A percentile compares a stretch with the other conserved stretches of the same genome.
These are phyloP conservation scores for Gasterosteus aculeatus DNA, from an alignment of 2,113 vertebrate species.

Conservation along the genomic window DNA sequence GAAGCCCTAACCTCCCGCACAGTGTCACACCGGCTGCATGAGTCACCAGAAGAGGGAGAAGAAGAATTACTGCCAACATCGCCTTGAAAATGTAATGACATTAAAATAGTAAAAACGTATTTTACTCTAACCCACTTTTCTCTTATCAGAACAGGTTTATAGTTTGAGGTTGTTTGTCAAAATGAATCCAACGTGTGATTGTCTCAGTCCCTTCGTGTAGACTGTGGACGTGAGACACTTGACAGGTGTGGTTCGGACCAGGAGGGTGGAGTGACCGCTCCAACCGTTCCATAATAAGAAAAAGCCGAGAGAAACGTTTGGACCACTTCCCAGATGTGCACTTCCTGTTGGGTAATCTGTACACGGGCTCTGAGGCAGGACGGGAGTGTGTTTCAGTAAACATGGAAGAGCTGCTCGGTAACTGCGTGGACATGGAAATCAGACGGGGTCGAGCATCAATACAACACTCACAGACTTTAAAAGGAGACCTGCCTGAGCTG, in stretches of 20 bases:
- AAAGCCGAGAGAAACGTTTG: conserved; percentile 44
- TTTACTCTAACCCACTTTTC: not conserved
- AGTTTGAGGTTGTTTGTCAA: conserved; percentile 9
- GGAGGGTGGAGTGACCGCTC: conserved; percentile 4
- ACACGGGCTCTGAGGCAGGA: conserved; percentile 23
- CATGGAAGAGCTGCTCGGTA: not conserved
- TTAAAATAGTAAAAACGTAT: not conserved
- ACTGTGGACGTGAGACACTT: conserved; percentile 41
- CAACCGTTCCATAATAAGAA: conserved; percentile 61
- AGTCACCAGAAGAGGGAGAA: no score
- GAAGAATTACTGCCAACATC: no score
- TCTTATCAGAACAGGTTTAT: not conserved
- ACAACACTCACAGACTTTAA: conserved; percentile 64
- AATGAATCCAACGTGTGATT: conserved; percentile 8
- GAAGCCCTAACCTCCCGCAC: no score
- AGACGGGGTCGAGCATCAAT: conserved; percentile 20
- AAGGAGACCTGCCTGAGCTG: conserved; percentile 59
- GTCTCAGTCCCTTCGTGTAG: not conserved
- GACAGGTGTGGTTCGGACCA: conserved; percentile 22
- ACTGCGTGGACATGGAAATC: conserved; percentile 15
- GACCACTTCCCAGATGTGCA: conserved; percentile 55
- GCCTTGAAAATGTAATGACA: not conserved
- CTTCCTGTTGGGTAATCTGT: conserved; percentile 64
- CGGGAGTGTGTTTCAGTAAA: conserved; percentile 9
- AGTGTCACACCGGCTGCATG: no score